Evolutionary conservation across 2,797 vertebrate species (phyloP).

Genomic region (Cygnus olor): DNA sequence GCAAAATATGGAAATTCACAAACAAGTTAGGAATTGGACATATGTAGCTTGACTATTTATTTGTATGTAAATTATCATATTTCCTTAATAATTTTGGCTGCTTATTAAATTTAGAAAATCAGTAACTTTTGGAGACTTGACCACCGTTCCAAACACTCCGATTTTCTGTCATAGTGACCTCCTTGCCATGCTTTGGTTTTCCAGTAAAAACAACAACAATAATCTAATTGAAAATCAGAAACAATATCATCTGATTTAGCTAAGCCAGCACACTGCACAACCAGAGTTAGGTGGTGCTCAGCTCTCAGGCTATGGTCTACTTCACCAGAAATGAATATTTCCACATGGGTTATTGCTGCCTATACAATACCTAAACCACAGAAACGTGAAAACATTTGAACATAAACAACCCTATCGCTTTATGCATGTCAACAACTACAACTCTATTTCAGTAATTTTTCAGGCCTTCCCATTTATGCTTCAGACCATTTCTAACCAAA

Average conservation of each 20-base stretch:
- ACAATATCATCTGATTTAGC: neutral
- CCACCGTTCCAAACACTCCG: neutral
- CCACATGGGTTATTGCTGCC: neutral
- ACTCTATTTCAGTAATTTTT: neutral
- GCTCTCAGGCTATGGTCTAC: neutral
- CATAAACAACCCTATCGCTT: neutral
- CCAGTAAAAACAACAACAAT: neutral
- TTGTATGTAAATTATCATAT: neutral
- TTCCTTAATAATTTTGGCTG: neutral
- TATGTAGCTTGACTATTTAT: neutral
- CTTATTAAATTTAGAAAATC: neutral
- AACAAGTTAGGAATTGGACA: neutral
- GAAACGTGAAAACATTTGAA: neutral
- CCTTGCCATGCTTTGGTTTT: neutral
- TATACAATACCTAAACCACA: neutral
- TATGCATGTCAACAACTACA: neutral
- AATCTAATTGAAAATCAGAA: neutral
- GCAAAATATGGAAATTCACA: neutral
- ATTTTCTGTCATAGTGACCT: neutral
- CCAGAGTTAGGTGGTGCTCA: rapidly evolving
- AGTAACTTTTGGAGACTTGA: neutral
- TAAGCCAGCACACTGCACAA: neutral
- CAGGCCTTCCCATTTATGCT: neutral
- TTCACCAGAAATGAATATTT: neutral
- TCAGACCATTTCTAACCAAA: neutral